phyloP scores from a whole-genome alignment of 1,140 invertebrate species.

The Lordiphosa stackelbergi region DNA sequence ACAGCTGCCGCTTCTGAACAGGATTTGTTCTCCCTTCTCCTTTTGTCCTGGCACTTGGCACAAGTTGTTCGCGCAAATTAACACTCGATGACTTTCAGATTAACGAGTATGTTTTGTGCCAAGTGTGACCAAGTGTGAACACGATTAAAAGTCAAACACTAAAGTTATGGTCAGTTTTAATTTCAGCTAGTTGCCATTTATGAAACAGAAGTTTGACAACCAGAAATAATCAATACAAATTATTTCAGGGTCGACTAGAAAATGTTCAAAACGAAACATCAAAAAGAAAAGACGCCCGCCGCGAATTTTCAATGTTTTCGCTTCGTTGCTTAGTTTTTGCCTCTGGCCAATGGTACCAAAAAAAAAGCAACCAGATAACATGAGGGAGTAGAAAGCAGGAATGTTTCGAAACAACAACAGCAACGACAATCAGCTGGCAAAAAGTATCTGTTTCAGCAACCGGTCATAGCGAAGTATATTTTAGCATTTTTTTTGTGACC shows the following conservation, averaged over 20 bases:
- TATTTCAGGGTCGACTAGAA: conserved; percentile 4
- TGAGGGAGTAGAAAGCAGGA: not conserved
- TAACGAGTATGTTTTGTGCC: conserved; percentile 43
- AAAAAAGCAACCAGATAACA: not conserved
- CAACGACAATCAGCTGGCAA: conserved; percentile 8
- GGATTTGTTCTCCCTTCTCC: not conserved
- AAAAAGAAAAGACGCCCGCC: not conserved
- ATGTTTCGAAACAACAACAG: not conserved
- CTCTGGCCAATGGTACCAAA: not conserved
- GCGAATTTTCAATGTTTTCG: not conserved
- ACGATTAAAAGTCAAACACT: conserved; percentile 47
- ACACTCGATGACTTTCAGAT: conserved; percentile 49
- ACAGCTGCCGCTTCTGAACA: not conserved
- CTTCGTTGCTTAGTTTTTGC: not conserved
- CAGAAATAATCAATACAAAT: conserved; percentile 1
- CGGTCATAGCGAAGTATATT: not conserved
- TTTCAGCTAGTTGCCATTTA: not conserved
- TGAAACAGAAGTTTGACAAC: too few relatives aligned
- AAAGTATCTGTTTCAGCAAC: conserved; percentile 13
- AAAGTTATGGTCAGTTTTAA: conserved; percentile 7
- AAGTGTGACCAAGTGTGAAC: conserved; percentile 60
- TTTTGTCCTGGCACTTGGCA: conserved; percentile 34
- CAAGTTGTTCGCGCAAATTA: conserved; percentile 41
- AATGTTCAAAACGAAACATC: not conserved
- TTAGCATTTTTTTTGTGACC: conserved; percentile 3